Conservation (phyloP, 2,113 vertebrate genomes). For the Ceyx margarethae region DNA sequence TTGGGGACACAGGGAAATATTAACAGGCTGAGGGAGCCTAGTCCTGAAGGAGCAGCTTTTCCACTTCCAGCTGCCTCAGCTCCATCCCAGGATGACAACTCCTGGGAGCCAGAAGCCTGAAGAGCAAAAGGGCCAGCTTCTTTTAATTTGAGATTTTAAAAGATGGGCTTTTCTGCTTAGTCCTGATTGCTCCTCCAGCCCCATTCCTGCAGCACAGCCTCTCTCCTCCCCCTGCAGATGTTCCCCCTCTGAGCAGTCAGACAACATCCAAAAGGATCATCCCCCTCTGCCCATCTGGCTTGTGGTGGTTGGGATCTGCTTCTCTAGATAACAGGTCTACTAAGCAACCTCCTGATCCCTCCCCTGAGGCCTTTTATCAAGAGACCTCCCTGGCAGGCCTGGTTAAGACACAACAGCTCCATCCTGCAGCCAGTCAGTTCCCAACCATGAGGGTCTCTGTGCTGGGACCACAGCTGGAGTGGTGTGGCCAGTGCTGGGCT, state of each 20-base stretch:
- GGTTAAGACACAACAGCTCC: fast-evolving
- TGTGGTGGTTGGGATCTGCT: background rate
- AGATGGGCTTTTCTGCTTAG: background rate
- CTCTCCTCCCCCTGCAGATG: background rate
- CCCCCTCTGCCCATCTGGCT: fast-evolving
- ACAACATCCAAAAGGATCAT: background rate
- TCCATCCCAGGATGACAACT: background rate
- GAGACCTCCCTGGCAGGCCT: background rate
- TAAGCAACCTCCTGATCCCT: background rate
- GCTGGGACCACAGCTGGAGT: no score
- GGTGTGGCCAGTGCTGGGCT: no score
- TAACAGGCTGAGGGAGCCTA: background rate
- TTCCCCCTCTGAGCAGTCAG: background rate
- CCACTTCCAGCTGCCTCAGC: background rate
- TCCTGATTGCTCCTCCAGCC: background rate
- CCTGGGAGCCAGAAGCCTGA: background rate
- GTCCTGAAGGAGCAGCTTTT: background rate
- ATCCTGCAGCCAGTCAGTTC: background rate
- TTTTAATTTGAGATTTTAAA: background rate
- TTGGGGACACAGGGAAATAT: background rate
- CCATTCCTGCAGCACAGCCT: background rate
- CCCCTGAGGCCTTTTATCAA: background rate
- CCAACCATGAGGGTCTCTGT: background rate
- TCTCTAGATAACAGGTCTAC: background rate
- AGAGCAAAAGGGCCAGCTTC: background rate